Evolutionary conservation across 2,888 invertebrate genomes (phyloP).

Genomic region (Metalampra italica): DNA sequence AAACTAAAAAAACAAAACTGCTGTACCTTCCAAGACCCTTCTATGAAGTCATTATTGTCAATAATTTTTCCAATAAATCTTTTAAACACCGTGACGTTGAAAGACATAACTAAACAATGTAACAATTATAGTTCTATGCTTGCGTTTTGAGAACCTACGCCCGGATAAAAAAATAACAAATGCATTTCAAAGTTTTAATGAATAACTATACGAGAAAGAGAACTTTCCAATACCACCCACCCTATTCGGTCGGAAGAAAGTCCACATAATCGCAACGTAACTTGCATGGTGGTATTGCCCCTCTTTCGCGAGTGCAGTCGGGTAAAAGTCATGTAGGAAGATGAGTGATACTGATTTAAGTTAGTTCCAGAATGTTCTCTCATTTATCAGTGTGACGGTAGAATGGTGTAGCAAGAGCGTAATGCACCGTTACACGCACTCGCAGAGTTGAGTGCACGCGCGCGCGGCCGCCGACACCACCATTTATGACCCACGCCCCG

Average conservation of each 20-base stretch:
- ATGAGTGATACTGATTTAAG: not conserved
- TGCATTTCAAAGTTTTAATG: not conserved
- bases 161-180: not conserved
- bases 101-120: not conserved
- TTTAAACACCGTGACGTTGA: not conserved
- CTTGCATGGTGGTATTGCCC: no score
- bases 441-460: constrained; percentile 69
- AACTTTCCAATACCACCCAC: no score
- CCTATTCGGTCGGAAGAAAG: no score
- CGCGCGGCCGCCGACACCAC: constrained; percentile 70
- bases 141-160: not conserved
- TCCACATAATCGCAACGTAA: no score
- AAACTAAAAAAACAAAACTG: no score
- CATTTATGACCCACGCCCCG: constrained; percentile 40
- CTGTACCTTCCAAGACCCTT: not conserved
- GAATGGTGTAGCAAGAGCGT: constrained; percentile 44
- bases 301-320: no score
- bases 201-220: no score
- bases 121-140: not conserved
- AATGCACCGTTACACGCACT: constrained; percentile 68
- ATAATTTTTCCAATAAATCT: constrained; percentile 37
- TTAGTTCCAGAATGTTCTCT: constrained; percentile 2
- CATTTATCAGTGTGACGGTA: constrained; percentile 27
- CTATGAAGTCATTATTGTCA: constrained; percentile 27
- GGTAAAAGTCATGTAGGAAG: not conserved